Base-by-base conservation (phyloP, 1,140 invertebrate genomes). In the Meloidogyne floridensis region DNA sequence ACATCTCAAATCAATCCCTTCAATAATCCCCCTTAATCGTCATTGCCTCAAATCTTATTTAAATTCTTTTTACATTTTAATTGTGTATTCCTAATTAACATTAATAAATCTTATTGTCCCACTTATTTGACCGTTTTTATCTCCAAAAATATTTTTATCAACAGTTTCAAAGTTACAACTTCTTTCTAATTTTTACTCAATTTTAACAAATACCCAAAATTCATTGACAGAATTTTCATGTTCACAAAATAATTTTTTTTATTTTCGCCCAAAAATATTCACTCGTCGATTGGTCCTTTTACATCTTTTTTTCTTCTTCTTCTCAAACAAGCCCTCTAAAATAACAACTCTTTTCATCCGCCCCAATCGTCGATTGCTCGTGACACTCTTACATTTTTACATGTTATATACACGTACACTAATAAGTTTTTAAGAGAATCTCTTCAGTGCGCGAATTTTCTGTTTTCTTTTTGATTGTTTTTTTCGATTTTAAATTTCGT, bases 401-500 rank as follows among this genome's bases (percentile, higher is more conserved):
- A 59, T 59, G 56, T 59, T 18, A 59, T 59, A 59, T 59, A 59
- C 15, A 59, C 15, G 15, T 59, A 59, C 56, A 59, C 56, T 15
- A 59, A 15, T 59, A 59, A 59, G 15, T 65, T 3, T 65, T n/a
- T 15, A 13, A 59, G 56, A 59, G 56, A 18, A 65, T 65, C n/a
- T 65, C 15, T 65, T 65, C 10, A 65, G n/a, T 65, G 59, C 59
- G 59, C 59, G 59, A 65, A n/a, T 65, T 65, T 65, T 65, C 13
- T 54, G 53, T 59, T 59, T 65, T 6, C n/a, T 65, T 65, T 65
- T 32, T 32, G 15, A 65, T 65, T 65, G 59, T 65, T 65, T 65
- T 65, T 65, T 65, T 47, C 47, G 59, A 65, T 65, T 65, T 65
- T 65, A 65, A 65, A 65, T 65, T 65, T 65, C n/a, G 59, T 65